Base-by-base conservation (phyloP, 2,113 vertebrate species). In the Candoia aspera region DNA sequence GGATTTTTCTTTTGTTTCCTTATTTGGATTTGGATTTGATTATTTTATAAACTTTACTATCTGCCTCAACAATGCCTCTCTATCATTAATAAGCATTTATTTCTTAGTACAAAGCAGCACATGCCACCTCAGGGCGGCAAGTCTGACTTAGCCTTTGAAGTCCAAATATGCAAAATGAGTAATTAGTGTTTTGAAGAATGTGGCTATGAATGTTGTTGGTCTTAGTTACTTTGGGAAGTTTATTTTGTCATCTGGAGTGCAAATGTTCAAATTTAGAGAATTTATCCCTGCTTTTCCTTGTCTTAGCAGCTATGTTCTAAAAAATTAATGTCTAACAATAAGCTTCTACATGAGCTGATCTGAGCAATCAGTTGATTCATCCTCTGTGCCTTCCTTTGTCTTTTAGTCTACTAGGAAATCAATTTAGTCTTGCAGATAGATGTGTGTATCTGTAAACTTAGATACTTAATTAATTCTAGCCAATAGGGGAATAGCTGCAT, bases 391-490 rank as follows among this genome's bases (percentile, higher is more conserved):
- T 84, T 94, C 90, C 94, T 96, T 95, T 96, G 92, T 96, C 95
- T 96, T 95, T 96, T 93, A 89, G 87, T 33, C 94, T 94, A 93
- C 92, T 95, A 93, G 95, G 93, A 97, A 96, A 97, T 96, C 93
- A 96, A 23, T 95, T 96, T 97, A 96, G 95, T 92, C 86, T 96
- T 96, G 68, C 87, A 93, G 96, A 96, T 84, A 93, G 91, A 94
- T 73, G 24, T 79, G 53, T 96, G 87, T 92, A 83, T 97, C 94
- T 97, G 88, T 96, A 96, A 84, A 96, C 93, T 96, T 96, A 93
- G 93, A 91, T 95, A 92, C 73, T 97, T 97, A 97, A 97, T 98
- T 97, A 96, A 88, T 96, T 97, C 68, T 88, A 93, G 92, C 93
- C 96, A 96, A 92, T 83, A 92, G 95, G 95, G 96, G 97, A 94